Base-by-base conservation (phyloP, 2,888 invertebrate genomes). In the Girardia tigrina region DNA sequence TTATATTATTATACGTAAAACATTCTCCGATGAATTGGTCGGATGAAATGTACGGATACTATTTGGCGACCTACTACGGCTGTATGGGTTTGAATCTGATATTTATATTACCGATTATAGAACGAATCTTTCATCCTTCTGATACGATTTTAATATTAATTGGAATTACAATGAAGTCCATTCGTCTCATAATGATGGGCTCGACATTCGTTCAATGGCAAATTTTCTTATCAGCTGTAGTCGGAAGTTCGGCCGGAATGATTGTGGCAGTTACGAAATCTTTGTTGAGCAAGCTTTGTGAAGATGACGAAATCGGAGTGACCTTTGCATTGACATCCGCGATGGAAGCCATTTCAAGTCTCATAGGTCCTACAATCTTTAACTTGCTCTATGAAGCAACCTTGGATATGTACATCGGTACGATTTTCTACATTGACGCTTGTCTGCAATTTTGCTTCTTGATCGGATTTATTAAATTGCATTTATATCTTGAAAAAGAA, bases 51-150 rank as follows among this genome's bases (percentile, higher is more conserved):
- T 84, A 83, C 76, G 83, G 83, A 6, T 84, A 82, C 76, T 79
- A 83, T 1, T 77, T 83, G 72, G 82, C 83, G 1, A 77, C 81
- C 0, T 83, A 83, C 78, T 83, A 83, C 78, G 82, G 82, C 0
- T 80, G 80, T 14, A 81, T 83, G 80, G 83, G 83, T 0, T 27
- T 82, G 2, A 80, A 80, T 74, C 79, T 83, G 8, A 78, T 83
- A 69, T 75, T 82, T 23, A 75, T 84, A 0, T 80, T 83, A 14
- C 84, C 84, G 0, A 75, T 83, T 16, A 75, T 83, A 56, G 80
- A 82, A 26, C 78, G 78, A 28, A 76, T 79, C 29, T 73, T 81
- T n/a, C 79, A 79, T 56, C 70, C 81, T 6, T 77, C 80, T 0
- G 84, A 84, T 78, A 78, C 79, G 12, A 77, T 79, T 6, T 81